Evolutionary conservation across 2,888 invertebrate species (phyloP), one percentile per base, ranked within the genome.

Genomic region (Drosophila borealis): DNA sequence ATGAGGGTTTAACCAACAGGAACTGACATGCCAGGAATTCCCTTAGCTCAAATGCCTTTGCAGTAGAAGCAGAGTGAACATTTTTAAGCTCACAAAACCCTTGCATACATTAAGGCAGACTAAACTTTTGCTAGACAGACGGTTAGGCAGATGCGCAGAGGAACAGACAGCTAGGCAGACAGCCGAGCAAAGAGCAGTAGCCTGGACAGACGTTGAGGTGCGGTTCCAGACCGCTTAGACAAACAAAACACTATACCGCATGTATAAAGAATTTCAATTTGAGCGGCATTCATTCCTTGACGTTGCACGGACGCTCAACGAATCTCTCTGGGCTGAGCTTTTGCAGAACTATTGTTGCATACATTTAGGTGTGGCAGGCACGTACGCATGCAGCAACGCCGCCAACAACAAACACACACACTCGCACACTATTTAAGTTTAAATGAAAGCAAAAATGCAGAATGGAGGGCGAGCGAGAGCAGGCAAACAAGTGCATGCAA

Each of bases 311-410:
- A 49, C 49, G 49, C 19, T 41, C 37, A 33, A 36, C 33, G 42
- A 46, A 39, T 54, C 45, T 36, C 46, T 55, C 53, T 49, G 44
- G 37, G 42, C 50, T 19, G 33, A 44, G 54, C 36, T 33, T 54
- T 29, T 55, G 51, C 34, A 53, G 69, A 76, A 65, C 60, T 57
- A 77, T 74, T 78, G 73, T 80, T 80, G 80, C 65, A 76, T 78
- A 63, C 70, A 76, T 76, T 88, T 88, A 85, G 88, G 84, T 88
- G 86, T 76, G 76, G 81, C 86, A 73, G 55, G 70, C 88, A 85
- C 88, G 86, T 86, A 73, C 78, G 61, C 74, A 72, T 51, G 14
- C 75, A 73, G 55, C 64, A 55, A 66, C 54, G 37, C 70, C 57
- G 41, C 17, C 60, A 33, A 62, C n/a, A 33, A 54, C 42, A 21